Evolutionary conservation across 2,888 invertebrate genomes (phyloP), one percentile per base, ranked within the genome.

Genomic region (Polietes domitor): DNA sequence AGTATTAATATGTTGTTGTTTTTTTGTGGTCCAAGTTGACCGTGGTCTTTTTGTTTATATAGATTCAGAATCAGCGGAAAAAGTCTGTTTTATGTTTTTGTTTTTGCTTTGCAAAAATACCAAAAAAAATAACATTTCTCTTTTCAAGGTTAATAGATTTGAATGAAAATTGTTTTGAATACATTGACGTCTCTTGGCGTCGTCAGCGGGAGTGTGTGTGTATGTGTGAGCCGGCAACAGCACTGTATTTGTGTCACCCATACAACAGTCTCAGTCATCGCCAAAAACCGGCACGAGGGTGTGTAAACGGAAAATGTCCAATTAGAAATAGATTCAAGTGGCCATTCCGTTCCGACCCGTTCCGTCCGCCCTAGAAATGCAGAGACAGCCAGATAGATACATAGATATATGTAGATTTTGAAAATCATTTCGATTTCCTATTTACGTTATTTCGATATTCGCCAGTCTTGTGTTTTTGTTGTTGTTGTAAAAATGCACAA

Each of bases 121-220:
- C 6, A 77, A 77, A 78, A 37, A 37, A 37, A 7, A 37, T 32
- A 37, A 32, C 26, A 47, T n/a, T 58, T 70, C 37, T 74, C 17
- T 4, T n/a, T 80, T 75, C 75, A 80, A 80, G 80, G 80, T 21
- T 61, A 80, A 72, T 12, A 53, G 65, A 68, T 53, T 68, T 50
- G 58, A 58, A 58, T 58, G 70, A 70, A 80, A 58, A 61, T 68
- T 47, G 50, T 47, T 43, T 65, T 3, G 26, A 58, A 58, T 58
- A 24, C 65, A 65, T 41, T 65, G 65, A 65, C 65, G 65, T 65
- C 26, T 21, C 17, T 17, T 58, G 58, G 15, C 24, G 58, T 58
- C 1, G 15, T n/a, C 47, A n/a, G n/a, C n/a, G 4, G 6, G 10
- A 41, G 41, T 41, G 41, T 12, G 12, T 10, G 12, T 12, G 41